Percentiles rank a stretch among this genome's conserved stretches.
phyloP scores from a whole-genome alignment of 1,140 invertebrate genomes.

The Euwallacea fornicatus region DNA sequence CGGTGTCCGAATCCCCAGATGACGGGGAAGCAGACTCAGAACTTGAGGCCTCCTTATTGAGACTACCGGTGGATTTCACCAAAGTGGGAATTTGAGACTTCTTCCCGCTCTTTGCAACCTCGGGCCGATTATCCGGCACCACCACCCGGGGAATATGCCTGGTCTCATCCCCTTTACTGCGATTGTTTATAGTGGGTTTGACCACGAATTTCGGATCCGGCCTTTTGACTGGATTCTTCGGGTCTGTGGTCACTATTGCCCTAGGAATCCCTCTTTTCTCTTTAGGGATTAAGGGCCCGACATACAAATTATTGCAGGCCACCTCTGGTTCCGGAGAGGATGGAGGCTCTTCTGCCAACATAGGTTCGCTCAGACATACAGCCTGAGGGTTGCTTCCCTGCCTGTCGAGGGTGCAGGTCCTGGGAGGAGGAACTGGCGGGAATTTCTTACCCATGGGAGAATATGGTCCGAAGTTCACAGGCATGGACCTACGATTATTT shows the following conservation, averaged over 20 bases:
- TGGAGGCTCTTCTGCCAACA: constrained; percentile 54
- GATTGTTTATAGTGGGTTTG: constrained; percentile 45
- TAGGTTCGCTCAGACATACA: constrained; percentile 52
- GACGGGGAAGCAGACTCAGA: constrained; percentile 48
- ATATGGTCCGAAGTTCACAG: constrained; percentile 55
- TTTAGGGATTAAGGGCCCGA: constrained; percentile 58
- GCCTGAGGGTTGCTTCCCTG: constrained; percentile 45
- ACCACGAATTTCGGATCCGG: constrained; percentile 50
- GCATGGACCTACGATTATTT: constrained; percentile 60
- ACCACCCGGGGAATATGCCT: constrained; percentile 48
- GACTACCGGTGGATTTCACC: constrained; percentile 39
- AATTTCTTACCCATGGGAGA: constrained; percentile 54
- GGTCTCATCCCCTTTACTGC: constrained; percentile 37
- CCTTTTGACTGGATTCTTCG: constrained; percentile 45
- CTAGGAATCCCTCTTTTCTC: constrained; percentile 37
- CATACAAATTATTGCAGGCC: constrained; percentile 57
- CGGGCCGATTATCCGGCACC: constrained; percentile 43
- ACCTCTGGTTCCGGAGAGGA: constrained; percentile 53
- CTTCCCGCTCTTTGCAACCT: constrained; percentile 23
- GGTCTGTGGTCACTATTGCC: constrained; percentile 46
- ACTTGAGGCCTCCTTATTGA: constrained; percentile 46
- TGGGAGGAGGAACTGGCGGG: constrained; percentile 66
- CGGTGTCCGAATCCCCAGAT: constrained; percentile 51
- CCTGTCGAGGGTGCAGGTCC: constrained; percentile 63
- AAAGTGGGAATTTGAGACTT: constrained; percentile 48